Base-by-base conservation (phyloP, 2,888 invertebrate species). In the Lutraria lutraria region DNA sequence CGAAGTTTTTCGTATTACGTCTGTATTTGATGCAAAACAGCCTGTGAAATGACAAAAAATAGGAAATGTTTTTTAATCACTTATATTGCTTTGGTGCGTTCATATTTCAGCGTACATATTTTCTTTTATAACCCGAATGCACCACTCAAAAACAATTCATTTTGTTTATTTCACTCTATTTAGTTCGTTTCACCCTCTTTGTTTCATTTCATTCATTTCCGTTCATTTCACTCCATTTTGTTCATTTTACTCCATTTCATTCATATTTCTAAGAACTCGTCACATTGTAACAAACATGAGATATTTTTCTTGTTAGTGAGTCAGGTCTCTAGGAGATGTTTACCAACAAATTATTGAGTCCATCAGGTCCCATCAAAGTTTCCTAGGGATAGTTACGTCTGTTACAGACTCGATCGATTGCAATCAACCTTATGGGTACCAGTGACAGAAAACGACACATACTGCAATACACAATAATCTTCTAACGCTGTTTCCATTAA, bases 381-480 rank as follows among this genome's bases (percentile, higher is more conserved):
- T 85, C 89, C 76, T 68, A 83, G 89, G 89, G 85, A 89, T 89
- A 82, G 89, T 91, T 88, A 89, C 84, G 81, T 85, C 86, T 86
- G 84, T 72, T 88, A 84, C 85, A 85, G 86, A 81, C 80, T n/a
- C 56, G 88, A 91, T 91, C 91, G 88, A 91, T 91, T 88, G 81
- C 88, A 91, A 91, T 91, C 91, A 86, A 88, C 88, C 87, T 91
- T 91, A 91, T 89, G 86, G 91, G 86, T 81, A 53, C 83, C 88
- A 81, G 84, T 84, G 82, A 85, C 82, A 72, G 82, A 76, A 83
- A 85, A 89, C 86, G 89, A 89, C 86, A 89, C 43, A 79, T 60
- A 68, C 82, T 83, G 86, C 72, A 87, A 87, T 82, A 63, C 53
- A 89, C 87, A 85, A 87, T 82, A 84, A 82, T 56, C 87, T 89